Percentiles rank a stretch among this genome's conserved stretches.
Conservation (phyloP, 2,797 vertebrate genomes). For the Sebastes oblongus region DNA sequence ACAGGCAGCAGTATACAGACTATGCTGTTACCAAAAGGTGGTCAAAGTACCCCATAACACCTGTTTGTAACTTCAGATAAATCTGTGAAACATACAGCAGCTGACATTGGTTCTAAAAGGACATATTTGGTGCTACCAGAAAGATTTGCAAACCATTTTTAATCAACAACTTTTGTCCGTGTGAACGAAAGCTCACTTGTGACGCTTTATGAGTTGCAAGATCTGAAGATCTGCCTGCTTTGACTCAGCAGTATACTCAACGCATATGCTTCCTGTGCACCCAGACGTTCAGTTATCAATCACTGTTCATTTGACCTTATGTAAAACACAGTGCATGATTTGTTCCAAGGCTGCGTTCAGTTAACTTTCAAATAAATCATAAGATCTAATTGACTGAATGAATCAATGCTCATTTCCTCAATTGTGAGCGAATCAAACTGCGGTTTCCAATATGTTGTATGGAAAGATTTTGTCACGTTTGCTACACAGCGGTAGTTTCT, state of each 20-base stretch:
- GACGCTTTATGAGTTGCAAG: constrained; percentile 38
- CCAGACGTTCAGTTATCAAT: constrained; percentile 46
- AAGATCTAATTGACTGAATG: neutral
- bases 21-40: constrained; percentile 14
- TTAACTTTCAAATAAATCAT: constrained; percentile 17
- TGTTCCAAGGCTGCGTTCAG: neutral
- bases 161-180: neutral
- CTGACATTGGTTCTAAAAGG: neutral
- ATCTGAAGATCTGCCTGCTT: constrained; percentile 34
- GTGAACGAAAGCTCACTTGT: constrained; percentile 1
- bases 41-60: neutral
- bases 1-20: constrained; percentile 8
- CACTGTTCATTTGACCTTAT: constrained; percentile 29
- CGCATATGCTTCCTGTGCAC: constrained; percentile 41
- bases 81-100: neutral
- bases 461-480: neutral
- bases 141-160: neutral
- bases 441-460: neutral
- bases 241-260: constrained; percentile 53
- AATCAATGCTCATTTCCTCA: neutral
- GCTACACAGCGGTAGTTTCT: neutral
- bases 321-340: constrained; percentile 5
- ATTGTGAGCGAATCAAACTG: neutral
- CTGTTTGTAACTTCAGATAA: neutral
- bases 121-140: neutral